Base-by-base conservation (phyloP, 2,797 vertebrate genomes). In the Acropternis orthonyx region DNA sequence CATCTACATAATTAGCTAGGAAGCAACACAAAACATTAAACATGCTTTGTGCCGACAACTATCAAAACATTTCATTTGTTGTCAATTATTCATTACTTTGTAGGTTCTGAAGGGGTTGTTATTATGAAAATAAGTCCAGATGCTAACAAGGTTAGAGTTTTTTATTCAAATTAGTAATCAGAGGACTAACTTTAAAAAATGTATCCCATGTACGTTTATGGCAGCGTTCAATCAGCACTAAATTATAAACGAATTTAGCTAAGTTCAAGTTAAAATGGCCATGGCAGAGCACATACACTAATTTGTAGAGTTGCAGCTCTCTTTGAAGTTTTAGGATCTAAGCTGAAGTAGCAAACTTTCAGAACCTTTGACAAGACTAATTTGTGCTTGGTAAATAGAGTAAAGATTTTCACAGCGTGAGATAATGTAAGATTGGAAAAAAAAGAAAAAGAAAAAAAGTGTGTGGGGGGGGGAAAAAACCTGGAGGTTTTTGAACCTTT, bases 31-130 rank as follows among this genome's bases (percentile, higher is more conserved):
- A 99, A 99, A 99, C 99, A 99, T 99, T 99, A 98, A 99, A 99
- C 98, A 98, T 98, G 98, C 98, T 98, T 98, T 98, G 98, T 98
- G 98, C 98, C 97, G 98, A 98, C 98, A 98, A 99, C 98, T 99
- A 99, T 99, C 99, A 99, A 99, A 99, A 99, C 98, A 99, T 99
- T 99, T 99, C 98, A 99, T 99, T 99, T 99, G 98, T 99, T 99
- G 98, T 99, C 99, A 99, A 99, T 99, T 99, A 99, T 99, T 99
- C 98, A 99, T 98, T 97, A 98, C 98, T 99, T 99, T 99, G 99
- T 99, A 98, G 98, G 98, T 99, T 99, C 98, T 98, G 98, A 99
- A 98, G 98, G 98, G 98, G 98, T 99, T 98, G 98, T 99, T 99
- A 99, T 99, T 98, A 99, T 99, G 99, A 98, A 99, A 99, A 99